Conservation (phyloP, 2,888 invertebrate species). For the Cheilosia vulpina region DNA sequence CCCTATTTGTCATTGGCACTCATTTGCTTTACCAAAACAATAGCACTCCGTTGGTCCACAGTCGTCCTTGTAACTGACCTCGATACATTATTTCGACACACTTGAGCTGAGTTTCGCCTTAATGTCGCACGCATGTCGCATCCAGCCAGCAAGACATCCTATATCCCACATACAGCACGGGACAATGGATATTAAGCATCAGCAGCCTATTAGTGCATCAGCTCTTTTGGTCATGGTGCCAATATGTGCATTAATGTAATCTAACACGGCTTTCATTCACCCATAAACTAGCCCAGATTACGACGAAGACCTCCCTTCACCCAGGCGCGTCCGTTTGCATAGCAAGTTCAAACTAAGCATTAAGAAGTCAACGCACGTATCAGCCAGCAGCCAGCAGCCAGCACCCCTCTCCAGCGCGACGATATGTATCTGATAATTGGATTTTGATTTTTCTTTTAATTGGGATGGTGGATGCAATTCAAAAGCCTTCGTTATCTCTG, state of each 20-base stretch:
- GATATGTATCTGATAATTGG: conserved; percentile 57
- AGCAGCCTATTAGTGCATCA: conserved; percentile 38
- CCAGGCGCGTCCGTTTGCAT: background rate
- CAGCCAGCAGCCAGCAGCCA: conserved; percentile 16
- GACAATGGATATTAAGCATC: conserved; percentile 55
- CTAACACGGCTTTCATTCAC: conserved; percentile 61
- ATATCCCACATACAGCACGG: conserved; percentile 20
- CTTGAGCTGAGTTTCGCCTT: conserved; percentile 40
- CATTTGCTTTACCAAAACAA: conserved; percentile 57
- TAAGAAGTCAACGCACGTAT: conserved; percentile 62
- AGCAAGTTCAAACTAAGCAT: conserved; percentile 9
- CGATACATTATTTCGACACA: conserved; percentile 56
- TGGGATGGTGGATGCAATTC: conserved; percentile 62
- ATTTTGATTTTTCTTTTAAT: conserved; percentile 68
- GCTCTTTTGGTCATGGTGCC: conserved; percentile 39
- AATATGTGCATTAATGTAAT: conserved; percentile 50
- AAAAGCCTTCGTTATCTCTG: conserved; percentile 43
- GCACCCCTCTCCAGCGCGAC: conserved; percentile 23
- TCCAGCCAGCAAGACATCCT: conserved; percentile 11
- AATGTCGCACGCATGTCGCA: conserved; percentile 16
- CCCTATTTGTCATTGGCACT: conserved; percentile 52
- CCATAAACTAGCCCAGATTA: conserved; percentile 67
- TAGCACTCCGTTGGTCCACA: conserved; percentile 70
- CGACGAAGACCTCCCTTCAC: conserved; percentile 13
- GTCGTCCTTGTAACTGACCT: conserved; percentile 55